Base-by-base conservation (phyloP, 1,140 invertebrate genomes). In the Saccostrea glomerata region DNA sequence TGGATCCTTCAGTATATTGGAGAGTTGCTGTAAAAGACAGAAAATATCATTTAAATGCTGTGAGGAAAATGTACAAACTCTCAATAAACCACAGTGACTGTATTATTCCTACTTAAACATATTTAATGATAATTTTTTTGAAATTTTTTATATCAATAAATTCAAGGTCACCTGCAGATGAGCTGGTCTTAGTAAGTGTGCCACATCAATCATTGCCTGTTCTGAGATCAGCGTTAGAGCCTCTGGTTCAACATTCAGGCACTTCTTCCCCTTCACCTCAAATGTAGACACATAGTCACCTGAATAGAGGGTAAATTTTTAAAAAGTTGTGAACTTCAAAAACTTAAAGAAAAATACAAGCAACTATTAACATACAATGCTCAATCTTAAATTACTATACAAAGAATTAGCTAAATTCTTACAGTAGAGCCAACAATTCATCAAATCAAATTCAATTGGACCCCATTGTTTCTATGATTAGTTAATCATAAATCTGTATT, bases 201-300 rank as follows among this genome's bases (percentile, higher is more conserved):
- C 93, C 83, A 95, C 92, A 87, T 95, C 94, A 85, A 94, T 91
- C 91, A 95, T 95, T 13, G 95, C 95, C 82, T 94, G 91, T 86
- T 95, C 93, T 30, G 94, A 88, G 25, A 95, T 88, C 83, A 94
- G 66, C 17, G 94, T 95, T 36, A 95, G 88, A n/a, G 94, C 95
- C 86, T 95, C 91, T 54, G 94, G 93, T 47, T 93, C 89, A 7
- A 95, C 92, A 60, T 92, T 90, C 15, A 95, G 77, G 47, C 95
- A 85, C 85, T 93, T 92, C 86, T 94, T 93, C 6, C 94, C 94
- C 60, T 93, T 93, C 20, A 95, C 92, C 13, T 95, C 94, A 89
- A 94, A 91, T 60, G 92, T 94, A 12, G 94, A 94, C n/a, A 95
- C 95, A 94, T 91, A 94, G 89, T 95, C 95, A 91, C 94, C 94